Percentiles rank a stretch among this genome's conserved stretches.
These are phyloP conservation scores for Tetragonisca angustula DNA, from an alignment of 2,888 invertebrate species.

Conservation along the genomic window DNA sequence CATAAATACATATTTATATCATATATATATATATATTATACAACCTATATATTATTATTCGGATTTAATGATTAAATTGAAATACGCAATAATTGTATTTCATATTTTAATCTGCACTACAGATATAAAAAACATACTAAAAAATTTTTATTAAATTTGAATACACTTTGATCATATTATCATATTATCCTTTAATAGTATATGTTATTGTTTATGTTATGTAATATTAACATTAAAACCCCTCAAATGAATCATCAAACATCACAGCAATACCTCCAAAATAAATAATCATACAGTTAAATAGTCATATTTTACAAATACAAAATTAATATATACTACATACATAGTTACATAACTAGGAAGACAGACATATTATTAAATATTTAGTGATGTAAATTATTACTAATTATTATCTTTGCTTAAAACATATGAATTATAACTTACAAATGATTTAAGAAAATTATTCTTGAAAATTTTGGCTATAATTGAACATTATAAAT, in stretches of 20 bases:
- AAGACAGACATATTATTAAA: slow-evolving; percentile 6
- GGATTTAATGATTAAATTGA: slow-evolving; percentile 14
- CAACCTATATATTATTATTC: slow-evolving; percentile 26
- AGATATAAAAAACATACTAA: not conserved
- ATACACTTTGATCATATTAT: not conserved
- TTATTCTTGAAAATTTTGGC: not conserved
- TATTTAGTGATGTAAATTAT: not conserved
- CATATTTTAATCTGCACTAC: not conserved
- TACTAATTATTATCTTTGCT: not conserved
- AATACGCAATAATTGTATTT: slow-evolving; percentile 17
- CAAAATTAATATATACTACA: not conserved
- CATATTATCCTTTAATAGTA: slow-evolving; percentile 14
- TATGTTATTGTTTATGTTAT: slow-evolving; percentile 1
- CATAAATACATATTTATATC: slow-evolving; percentile 30
- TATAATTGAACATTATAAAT: not conserved
- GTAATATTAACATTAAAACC: slow-evolving; percentile 19
- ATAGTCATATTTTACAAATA: slow-evolving; percentile 3
- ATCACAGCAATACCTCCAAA: slow-evolving; percentile 7
- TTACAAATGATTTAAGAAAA: not conserved
- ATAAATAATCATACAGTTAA: not conserved
- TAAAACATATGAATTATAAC: not conserved
- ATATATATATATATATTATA: slow-evolving; percentile 12
- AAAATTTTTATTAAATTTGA: not conserved
- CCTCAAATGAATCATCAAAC: slow-evolving; percentile 31
- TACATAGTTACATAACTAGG: slow-evolving; percentile 18